Conservation (phyloP, 53 echinoderm and acorn worm genomes). For the Pentamera pediparva region DNA sequence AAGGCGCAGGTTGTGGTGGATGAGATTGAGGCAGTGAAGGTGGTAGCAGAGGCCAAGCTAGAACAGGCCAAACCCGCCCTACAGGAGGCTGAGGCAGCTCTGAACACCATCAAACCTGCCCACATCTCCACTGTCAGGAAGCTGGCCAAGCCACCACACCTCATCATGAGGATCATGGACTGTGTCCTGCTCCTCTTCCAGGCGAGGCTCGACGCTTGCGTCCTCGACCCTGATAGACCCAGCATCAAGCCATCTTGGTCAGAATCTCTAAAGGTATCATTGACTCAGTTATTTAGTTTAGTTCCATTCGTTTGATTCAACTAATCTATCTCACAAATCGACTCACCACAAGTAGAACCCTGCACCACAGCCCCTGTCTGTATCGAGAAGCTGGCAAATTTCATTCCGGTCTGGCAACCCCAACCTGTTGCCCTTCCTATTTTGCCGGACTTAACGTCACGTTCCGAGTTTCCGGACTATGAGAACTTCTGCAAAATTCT, state of each 20-base stretch:
- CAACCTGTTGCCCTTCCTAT: too few relatives aligned
- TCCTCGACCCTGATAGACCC: slow-evolving; percentile 74
- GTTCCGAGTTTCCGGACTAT: too few relatives aligned
- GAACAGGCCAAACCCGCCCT: slow-evolving; percentile 92
- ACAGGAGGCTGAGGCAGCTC: slow-evolving; percentile 80
- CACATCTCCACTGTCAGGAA: slow-evolving; percentile 97
- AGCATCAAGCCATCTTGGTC: slow-evolving; percentile 89
- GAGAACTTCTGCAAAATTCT: too few relatives aligned
- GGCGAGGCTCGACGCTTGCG: slow-evolving; percentile 50
- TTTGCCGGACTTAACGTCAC: too few relatives aligned
- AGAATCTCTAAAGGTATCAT: slow-evolving; percentile 83
- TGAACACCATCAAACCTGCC: slow-evolving; percentile 95
- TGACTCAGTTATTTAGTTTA: background rate
- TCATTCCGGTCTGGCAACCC: too few relatives aligned
- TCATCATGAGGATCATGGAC: slow-evolving; percentile 99
- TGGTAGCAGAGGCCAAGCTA: slow-evolving; percentile 69
- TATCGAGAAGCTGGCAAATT: too few relatives aligned
- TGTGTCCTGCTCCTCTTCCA: slow-evolving; percentile 80
- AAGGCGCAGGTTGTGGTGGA: slow-evolving; percentile 92
- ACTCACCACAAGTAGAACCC: too few relatives aligned
- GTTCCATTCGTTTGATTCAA: background rate
- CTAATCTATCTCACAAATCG: too few relatives aligned
- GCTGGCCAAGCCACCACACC: slow-evolving; percentile 94
- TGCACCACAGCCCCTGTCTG: too few relatives aligned
- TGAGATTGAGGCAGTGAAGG: slow-evolving; percentile 91